phyloP scores from a whole-genome alignment of 2,888 invertebrate species.

The Spicauda simplicius region DNA sequence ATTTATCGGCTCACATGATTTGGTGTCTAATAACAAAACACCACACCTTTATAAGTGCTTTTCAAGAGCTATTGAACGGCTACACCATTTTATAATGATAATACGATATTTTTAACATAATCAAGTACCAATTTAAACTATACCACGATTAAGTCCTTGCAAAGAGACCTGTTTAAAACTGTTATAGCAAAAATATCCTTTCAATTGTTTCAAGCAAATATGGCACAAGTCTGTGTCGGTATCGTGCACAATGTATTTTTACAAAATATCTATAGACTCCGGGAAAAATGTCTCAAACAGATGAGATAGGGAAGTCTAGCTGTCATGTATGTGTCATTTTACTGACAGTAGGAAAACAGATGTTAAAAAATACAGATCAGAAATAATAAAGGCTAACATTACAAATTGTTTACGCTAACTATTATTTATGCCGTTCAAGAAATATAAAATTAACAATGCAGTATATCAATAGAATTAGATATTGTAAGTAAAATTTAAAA shows the following conservation, averaged over 20 bases:
- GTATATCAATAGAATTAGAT: no score
- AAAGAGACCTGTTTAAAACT: neutral
- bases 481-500: no score
- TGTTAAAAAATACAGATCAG: no score
- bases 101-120: neutral
- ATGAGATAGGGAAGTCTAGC: no score
- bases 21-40: constrained; percentile 37
- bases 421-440: no score
- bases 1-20: constrained; percentile 45
- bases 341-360: neutral
- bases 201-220: neutral
- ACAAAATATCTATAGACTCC: neutral
- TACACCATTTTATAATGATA: neutral
- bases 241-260: neutral
- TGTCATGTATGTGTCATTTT: neutral
- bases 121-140: neutral
- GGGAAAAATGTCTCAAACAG: neutral
- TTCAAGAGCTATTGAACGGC: constrained; percentile 1
- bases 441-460: no score
- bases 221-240: neutral
- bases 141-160: neutral
- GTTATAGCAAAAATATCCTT: neutral
- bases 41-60: constrained; percentile 36
- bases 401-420: no score
- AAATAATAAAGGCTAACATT: no score